Base-by-base conservation (phyloP, 2,113 vertebrate genomes). In the Gymnobelideus leadbeateri region DNA sequence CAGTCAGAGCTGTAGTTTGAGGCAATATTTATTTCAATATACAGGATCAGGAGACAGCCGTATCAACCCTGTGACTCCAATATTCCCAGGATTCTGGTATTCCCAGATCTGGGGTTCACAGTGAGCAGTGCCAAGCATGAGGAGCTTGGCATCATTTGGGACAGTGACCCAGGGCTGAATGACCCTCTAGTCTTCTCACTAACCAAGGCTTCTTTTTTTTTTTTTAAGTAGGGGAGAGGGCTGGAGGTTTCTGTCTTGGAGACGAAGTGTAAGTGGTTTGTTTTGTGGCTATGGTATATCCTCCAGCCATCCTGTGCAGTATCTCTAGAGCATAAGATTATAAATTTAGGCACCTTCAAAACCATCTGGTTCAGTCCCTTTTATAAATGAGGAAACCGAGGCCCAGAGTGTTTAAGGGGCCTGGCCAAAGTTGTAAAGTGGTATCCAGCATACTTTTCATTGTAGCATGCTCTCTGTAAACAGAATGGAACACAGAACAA, bases 301-400 rank as follows among this genome's bases (percentile, higher is more conserved):
- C 28, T 61, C 28, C 11, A 31, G 28, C 57, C 28, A 12, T 84
- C 61, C 37, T 77, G 14, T 31, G 28, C 3, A 61, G 11, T n/a
- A 37, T 16, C 16, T 19, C 37, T 77, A 77, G 61, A 77, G 16
- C 37, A 43, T 84, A 43, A 84, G n/a, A 43, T 43, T 43, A 2
- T 43, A 84, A 21, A 19, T 5, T 84, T n/a, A 21, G 68, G 16
- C 6, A 43, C 16, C 19, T 43, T 84, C 68, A 84, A 84, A 23
- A 84, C n/a, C n/a, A 84, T 43, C 68, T 84, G 5, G n/a, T 43
- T 84, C 68, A 84, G 21, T 31, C 68, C n/a, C 37, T 84, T 84
- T 84, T 95, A 92, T 91, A 51, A 46, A 43, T 49, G 57, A 91
- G 92, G 89, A 77, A 93, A 94, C 10, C n/a, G 46, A 49, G 47